Base-by-base conservation (phyloP, 2,888 invertebrate genomes). In the Deilephila elpenor region DNA sequence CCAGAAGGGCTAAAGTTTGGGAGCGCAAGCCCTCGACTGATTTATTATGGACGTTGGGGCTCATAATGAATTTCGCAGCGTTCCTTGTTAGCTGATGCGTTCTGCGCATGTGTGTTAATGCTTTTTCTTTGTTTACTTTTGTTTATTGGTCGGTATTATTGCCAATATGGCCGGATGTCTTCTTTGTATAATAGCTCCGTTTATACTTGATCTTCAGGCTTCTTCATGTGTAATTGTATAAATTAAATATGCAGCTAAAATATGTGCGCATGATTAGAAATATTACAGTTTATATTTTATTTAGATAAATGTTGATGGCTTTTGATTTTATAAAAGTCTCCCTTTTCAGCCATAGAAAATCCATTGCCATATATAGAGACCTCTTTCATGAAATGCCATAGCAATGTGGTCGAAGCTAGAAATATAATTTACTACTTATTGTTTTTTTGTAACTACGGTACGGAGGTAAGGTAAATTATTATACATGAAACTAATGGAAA, bases 41-140 rank as follows among this genome's bases (percentile, higher is more conserved):
- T 88, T 87, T 88, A 88, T 85, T 80, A 81, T 79, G 79, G 78
- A 78, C 78, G 76, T 81, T 79, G 78, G 76, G 78, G 79, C 76
- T 76, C 75, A 87, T 88, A 91, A 90, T 91, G 91, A 89, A 90
- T 91, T 89, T 84, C 67, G 87, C 89, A 86, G 82, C 83, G 82
- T 82, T 81, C 91, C 92, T 90, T 90, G 89, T 91, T 91, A 88
- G 90, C 90, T 81, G 79, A 84, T 80, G 79, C 77, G 78, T 78
- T 70, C 77, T 78, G 67, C 81, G 78, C 82, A 85, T 86, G 85
- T 88, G 85, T 77, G 88, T 83, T 84, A 84, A 87, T 88, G 84
- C 79, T 80, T 84, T 84, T 81, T 84, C 83, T 87, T 86, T 86
- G 85, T 86, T 86, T 86, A 84, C 78, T 80, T 82, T 84, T 75